phyloP scores from a whole-genome alignment of 1,140 invertebrate genomes.

The Manduca sexta region DNA sequence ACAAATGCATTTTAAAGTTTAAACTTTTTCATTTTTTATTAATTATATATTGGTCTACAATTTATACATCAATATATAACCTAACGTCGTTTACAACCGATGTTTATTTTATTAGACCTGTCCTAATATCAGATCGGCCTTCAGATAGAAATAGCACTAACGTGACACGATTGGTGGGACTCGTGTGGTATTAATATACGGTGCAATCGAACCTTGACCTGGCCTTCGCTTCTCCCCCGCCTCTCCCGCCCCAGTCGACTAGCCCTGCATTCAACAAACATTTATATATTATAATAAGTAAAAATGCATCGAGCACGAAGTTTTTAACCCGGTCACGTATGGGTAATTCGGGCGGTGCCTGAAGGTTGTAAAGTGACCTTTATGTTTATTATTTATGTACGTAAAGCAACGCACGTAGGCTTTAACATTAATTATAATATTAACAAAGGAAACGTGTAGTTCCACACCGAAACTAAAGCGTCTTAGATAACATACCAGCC shows the following conservation, averaged over 20 bases:
- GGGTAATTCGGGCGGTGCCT: not conserved
- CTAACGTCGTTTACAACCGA: no score
- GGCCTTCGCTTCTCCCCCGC: slow-evolving; percentile 13
- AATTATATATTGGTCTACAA: no score
- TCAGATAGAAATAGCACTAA: slow-evolving; percentile 29
- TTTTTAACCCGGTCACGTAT: not conserved
- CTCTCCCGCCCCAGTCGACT: not conserved
- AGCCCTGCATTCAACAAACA: not conserved
- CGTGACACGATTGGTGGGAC: slow-evolving; percentile 27
- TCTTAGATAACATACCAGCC: no score
- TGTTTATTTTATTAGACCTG: not conserved
- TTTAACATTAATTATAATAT: slow-evolving; percentile 4
- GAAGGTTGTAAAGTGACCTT: slow-evolving; percentile 2
- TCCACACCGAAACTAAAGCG: no score
- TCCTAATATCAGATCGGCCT: slow-evolving; percentile 16
- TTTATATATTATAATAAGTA: not conserved
- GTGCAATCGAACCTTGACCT: slow-evolving; percentile 26
- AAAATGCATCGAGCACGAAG: slow-evolving; percentile 1
- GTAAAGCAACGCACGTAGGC: not conserved
- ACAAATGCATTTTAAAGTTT: no score
- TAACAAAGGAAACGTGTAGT: not conserved
- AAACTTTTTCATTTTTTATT: no score
- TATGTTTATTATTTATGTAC: slow-evolving; percentile 1
- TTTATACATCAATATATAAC: no score
- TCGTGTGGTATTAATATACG: slow-evolving; percentile 33